Evolutionary conservation across 2,797 vertebrate species (phyloP), one percentile per base, ranked within the genome.

Genomic region (Danio choprae): DNA sequence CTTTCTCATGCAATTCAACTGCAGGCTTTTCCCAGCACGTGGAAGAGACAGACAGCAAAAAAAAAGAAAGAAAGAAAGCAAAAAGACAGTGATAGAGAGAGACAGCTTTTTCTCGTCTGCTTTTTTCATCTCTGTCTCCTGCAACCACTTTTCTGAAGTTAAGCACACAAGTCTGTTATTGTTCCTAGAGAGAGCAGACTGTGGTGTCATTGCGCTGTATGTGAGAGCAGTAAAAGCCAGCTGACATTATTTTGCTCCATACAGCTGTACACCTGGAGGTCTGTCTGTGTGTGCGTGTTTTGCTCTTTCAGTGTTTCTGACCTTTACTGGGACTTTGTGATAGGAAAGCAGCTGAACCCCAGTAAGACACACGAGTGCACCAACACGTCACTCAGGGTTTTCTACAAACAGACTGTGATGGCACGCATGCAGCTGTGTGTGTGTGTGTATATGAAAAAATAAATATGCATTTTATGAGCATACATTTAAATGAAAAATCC

Each of bases 271-370:
- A 60, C 55, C 70, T 46, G 20, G 43, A 59, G 43, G 15, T 74
- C 22, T 48, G 46, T 68, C 12, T 50, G 48, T 16, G 7, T 9
- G 55, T 59, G 36, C 18, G 65, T 53, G 15, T 60, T 6, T 38
- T 41, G 12, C 64, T 38, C 36, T 43, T 29, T 67, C 62, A 55
- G 50, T 18, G 55, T 65, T 67, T 67, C 40, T 77, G 62, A 67
- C 74, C 48, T 77, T 56, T 77, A 65, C 74, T 77, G 50, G 20
- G 62, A 60, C 50, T 65, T 76, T 76, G 60, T 20, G 74, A 64
- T 40, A 29, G n/a, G 18, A 55, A 51, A 76, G 51, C 29, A 65
- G 12, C 60, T 76, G 60, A 63, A 76, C n/a, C 58, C 60, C 46
- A 63, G 73, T 75, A 75, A 64, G 59, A 51, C 59, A 20, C 1